phyloP scores from a whole-genome alignment of 2,113 vertebrate species.

The Antennarius striatus region DNA sequence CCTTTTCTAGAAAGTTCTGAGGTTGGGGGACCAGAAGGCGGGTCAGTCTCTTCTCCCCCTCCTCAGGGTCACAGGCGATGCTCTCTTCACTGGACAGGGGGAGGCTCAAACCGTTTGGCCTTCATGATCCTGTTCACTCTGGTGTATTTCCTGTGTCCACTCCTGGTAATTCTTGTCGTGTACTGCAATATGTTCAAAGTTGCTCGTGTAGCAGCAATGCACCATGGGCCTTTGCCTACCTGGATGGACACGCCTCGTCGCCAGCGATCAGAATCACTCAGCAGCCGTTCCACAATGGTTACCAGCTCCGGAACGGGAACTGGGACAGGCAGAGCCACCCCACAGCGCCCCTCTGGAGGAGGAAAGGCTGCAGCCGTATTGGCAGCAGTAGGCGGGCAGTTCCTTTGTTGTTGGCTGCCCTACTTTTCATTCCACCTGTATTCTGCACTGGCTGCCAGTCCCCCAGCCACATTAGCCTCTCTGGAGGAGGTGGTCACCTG shows the following conservation, averaged over 20 bases:
- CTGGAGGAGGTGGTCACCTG: constrained; percentile 95
- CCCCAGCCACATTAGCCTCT: constrained; percentile 82
- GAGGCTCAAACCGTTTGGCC: constrained; percentile 87
- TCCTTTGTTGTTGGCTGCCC: constrained; percentile 96
- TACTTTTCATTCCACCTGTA: constrained; percentile 98
- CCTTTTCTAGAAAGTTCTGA: constrained; percentile 64
- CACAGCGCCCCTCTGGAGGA: constrained; percentile 89
- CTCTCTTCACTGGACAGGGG: constrained; percentile 90
- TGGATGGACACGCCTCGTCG: constrained; percentile 94
- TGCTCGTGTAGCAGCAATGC: constrained; percentile 94
- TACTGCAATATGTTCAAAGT: constrained; percentile 99
- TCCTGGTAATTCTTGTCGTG: constrained; percentile 92
- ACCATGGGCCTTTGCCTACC: constrained; percentile 91
- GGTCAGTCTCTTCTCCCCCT: constrained; percentile 40
- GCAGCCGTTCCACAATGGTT: constrained; percentile 95
- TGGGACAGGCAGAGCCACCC: constrained; percentile 82
- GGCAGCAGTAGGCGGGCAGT: constrained; percentile 92
- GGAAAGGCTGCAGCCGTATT: constrained; percentile 93
- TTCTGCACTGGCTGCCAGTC: constrained; percentile 83
- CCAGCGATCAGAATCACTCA: constrained; percentile 89
- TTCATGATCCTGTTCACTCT: constrained; percentile 92
- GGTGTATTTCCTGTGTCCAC: constrained; percentile 93
- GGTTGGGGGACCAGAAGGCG: constrained; percentile 51
- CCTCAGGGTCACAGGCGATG: constrained; percentile 81
- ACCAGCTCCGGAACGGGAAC: constrained; percentile 85